Percentiles rank a stretch among this genome's conserved stretches.
These are phyloP conservation scores for Ibidorhyncha struthersii DNA, from an alignment of 2,113 vertebrate species.

Conservation along the genomic window DNA sequence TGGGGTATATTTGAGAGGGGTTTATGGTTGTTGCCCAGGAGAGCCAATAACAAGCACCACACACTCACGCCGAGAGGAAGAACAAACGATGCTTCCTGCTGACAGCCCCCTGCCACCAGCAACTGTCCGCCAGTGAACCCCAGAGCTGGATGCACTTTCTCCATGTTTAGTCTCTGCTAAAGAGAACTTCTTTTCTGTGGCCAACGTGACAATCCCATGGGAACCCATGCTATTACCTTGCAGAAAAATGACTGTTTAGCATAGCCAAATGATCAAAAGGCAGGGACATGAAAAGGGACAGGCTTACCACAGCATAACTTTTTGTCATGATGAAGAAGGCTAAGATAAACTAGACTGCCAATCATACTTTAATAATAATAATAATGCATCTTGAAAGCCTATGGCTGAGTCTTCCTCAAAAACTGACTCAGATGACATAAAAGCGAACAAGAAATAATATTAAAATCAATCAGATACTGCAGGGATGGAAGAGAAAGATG, in stretches of 20 bases:
- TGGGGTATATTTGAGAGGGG: neutral
- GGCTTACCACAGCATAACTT: neutral
- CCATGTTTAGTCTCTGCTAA: neutral
- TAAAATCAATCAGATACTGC: neutral
- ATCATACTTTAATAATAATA: neutral
- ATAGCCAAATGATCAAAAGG: neutral
- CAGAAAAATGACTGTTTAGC: neutral
- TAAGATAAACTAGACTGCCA: neutral
- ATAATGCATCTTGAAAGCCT: neutral
- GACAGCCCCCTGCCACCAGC: neutral
- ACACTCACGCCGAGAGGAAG: accelerated
- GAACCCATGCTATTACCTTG: neutral
- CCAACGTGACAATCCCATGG: neutral
- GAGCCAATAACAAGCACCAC: neutral
- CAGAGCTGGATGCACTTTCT: neutral
- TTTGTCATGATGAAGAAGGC: neutral
- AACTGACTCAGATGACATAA: neutral
- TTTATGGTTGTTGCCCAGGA: neutral
- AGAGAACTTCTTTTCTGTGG: neutral
- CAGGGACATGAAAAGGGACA: neutral
- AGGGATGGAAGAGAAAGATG: neutral
- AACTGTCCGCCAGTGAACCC: neutral
- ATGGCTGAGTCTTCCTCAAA: neutral
- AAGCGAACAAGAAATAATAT: neutral
- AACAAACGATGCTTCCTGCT: neutral